Evolutionary conservation across 2,113 vertebrate species (phyloP).

Genomic region (Rhineura floridana): DNA sequence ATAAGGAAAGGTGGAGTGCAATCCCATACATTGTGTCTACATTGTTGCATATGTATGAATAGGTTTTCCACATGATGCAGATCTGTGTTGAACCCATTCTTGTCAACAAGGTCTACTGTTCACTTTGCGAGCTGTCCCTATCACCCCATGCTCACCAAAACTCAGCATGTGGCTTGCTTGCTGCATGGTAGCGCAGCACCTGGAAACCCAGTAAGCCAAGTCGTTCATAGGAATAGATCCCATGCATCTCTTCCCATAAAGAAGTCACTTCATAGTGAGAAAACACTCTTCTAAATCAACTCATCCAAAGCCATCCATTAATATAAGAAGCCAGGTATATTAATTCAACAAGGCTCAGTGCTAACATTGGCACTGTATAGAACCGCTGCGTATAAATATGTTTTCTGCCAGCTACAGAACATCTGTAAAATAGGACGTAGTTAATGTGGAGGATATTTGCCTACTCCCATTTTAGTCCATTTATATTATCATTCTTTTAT

Average conservation of each 20-base stretch:
- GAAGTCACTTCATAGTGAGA: background rate
- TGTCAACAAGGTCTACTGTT: background rate
- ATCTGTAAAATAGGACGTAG: slow-evolving; percentile 64
- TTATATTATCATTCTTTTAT: slow-evolving; percentile 61
- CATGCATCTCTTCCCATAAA: background rate
- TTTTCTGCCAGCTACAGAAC: slow-evolving; percentile 65
- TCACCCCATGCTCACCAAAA: background rate
- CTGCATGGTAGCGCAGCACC: background rate
- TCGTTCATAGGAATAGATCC: background rate
- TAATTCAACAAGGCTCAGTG: slow-evolving; percentile 55
- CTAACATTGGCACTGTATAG: slow-evolving; percentile 56
- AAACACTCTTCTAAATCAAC: background rate
- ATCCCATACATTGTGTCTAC: background rate
- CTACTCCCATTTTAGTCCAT: slow-evolving; percentile 40
- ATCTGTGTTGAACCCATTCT: background rate
- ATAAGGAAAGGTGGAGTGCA: background rate
- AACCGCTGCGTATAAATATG: slow-evolving; percentile 67
- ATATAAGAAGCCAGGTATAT: slow-evolving; percentile 29
- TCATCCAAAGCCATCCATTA: slow-evolving; percentile 42
- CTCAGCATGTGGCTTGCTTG: background rate
- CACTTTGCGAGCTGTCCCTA: background rate
- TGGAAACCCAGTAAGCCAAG: background rate
- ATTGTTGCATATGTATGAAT: background rate
- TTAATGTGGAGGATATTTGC: slow-evolving; percentile 55
- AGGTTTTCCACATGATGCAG: background rate